phyloP scores from a whole-genome alignment of 2,797 vertebrate genomes.

The Lacerta agilis region DNA sequence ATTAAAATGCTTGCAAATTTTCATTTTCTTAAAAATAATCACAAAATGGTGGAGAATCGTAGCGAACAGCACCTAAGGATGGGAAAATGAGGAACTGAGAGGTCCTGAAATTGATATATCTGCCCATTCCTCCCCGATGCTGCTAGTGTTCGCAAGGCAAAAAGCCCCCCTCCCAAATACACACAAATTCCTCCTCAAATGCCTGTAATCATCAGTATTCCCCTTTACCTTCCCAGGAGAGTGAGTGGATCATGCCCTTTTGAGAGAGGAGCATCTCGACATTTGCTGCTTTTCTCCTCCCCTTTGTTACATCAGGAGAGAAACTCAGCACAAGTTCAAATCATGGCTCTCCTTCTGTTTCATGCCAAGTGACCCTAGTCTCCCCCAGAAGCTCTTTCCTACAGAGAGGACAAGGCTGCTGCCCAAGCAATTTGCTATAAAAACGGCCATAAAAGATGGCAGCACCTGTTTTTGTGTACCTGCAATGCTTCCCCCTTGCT shows the following conservation, averaged over 20 bases:
- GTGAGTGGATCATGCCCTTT: background rate
- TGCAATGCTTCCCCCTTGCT: constrained; percentile 10
- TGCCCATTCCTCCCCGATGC: too few relatives aligned
- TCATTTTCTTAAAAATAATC: too few relatives aligned
- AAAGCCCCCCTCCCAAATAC: background rate
- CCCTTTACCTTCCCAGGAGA: background rate
- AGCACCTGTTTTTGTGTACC: constrained; percentile 47
- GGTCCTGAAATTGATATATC: too few relatives aligned
- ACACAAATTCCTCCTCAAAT: background rate
- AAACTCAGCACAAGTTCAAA: background rate
- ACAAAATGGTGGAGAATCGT: too few relatives aligned
- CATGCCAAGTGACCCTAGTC: background rate
- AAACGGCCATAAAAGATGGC: constrained; percentile 32
- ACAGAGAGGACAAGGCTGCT: background rate
- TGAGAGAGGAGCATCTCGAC: background rate
- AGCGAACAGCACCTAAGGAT: too few relatives aligned
- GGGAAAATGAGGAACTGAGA: too few relatives aligned
- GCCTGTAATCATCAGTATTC: background rate
- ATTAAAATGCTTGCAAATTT: too few relatives aligned
- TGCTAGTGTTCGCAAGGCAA: background rate
- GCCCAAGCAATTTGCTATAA: constrained; percentile 46
- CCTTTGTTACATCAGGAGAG: background rate
- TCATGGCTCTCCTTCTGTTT: background rate
- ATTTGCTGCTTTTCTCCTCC: background rate
- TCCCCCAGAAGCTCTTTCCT: background rate